phyloP scores from a whole-genome alignment of 2,113 vertebrate genomes.

The Tonatia bakeri region DNA sequence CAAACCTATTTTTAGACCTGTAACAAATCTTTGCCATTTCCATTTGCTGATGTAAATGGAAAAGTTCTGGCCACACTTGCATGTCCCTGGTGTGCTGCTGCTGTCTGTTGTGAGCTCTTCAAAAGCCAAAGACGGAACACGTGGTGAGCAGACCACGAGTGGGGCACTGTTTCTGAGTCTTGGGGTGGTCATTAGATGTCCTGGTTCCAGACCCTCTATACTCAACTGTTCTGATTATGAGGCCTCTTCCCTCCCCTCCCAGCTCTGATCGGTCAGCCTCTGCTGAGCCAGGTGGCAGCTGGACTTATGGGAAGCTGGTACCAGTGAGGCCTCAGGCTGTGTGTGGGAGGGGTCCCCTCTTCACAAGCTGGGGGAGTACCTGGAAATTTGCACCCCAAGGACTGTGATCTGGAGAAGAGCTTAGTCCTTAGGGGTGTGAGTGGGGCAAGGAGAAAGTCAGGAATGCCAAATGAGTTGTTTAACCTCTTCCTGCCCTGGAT shows the following conservation, averaged over 20 bases:
- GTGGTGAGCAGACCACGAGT: background rate
- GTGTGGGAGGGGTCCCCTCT: background rate
- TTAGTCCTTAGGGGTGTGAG: background rate
- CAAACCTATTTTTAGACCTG: background rate
- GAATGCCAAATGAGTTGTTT: rapidly evolving
- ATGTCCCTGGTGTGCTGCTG: background rate
- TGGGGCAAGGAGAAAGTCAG: background rate
- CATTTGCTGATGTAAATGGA: background rate
- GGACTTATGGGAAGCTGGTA: background rate
- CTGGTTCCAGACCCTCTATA: background rate
- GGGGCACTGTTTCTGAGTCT: background rate
- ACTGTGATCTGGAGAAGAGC: background rate
- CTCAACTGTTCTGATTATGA: background rate
- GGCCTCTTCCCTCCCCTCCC: background rate
- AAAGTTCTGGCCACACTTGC: background rate
- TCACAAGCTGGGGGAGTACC: no score
- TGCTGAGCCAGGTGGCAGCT: background rate
- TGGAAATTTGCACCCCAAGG: background rate
- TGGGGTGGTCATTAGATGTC: background rate
- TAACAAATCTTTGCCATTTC: background rate
- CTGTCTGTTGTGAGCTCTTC: background rate
- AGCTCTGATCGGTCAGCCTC: background rate
- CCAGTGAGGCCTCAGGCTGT: background rate
- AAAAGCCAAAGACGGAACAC: background rate
- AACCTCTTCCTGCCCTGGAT: background rate